Percentiles rank a stretch among this genome's conserved stretches.
Conservation (phyloP, 2,113 vertebrate genomes). For the Rhipidura dahli region DNA sequence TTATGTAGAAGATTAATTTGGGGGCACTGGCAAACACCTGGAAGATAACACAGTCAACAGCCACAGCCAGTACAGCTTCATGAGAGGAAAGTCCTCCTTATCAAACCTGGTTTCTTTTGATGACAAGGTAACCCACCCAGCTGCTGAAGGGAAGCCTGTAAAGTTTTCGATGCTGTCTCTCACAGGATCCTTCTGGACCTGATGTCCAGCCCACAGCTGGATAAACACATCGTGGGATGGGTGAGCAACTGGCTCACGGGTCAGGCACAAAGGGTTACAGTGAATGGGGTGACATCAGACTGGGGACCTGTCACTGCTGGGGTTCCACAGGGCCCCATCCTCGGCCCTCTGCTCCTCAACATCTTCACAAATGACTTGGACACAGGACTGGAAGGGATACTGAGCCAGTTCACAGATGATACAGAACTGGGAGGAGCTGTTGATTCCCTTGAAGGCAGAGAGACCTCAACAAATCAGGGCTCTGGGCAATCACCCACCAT, state of each 20-base stretch:
- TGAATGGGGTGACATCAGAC: too few relatives aligned
- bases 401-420: not conserved
- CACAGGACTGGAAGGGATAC: not conserved
- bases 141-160: not conserved
- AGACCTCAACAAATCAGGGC: not conserved
- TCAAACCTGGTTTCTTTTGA: not conserved
- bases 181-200: not conserved
- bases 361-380: not conserved
- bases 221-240: not conserved
- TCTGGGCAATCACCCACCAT: not conserved
- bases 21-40: not conserved
- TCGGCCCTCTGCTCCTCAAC: not conserved
- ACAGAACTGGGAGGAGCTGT: not conserved
- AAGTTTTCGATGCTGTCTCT: not conserved
- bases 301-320: not conserved
- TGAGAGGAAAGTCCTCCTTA: not conserved
- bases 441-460: not conserved
- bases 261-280: too few relatives aligned
- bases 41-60: rapidly evolving
- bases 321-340: not conserved
- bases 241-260: not conserved
- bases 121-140: not conserved
- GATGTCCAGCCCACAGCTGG: not conserved
- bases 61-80: not conserved
- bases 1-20: not conserved